phyloP scores from a whole-genome alignment of 2,888 invertebrate genomes.

The Mythimna vitellina region DNA sequence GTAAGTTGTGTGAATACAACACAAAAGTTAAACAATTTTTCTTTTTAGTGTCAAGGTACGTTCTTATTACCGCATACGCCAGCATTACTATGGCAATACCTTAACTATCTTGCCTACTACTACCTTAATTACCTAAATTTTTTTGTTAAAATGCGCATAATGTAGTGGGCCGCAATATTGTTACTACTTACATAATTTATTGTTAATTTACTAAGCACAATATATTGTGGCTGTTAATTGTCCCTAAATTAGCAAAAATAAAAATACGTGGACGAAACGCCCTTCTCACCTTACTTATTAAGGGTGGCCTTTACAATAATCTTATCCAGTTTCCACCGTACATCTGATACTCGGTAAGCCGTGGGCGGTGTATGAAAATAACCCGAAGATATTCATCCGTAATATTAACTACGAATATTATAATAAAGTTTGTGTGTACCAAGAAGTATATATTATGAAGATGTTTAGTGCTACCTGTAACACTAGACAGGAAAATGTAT shows the following conservation, averaged over 20 bases:
- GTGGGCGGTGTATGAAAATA: constrained; percentile 36
- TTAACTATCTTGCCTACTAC: no score
- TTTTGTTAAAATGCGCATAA: no score
- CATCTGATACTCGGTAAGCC: constrained; percentile 12
- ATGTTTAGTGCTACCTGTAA: constrained; percentile 9
- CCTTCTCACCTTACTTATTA: constrained; percentile 3
- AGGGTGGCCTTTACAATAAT: constrained; percentile 22
- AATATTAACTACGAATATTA: constrained; percentile 36
- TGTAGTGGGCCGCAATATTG: no score
- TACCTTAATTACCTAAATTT: no score
- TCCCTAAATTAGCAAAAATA: no score
- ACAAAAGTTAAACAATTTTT: no score
- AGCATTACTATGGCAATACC: neutral
- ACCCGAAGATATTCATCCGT: constrained; percentile 22
- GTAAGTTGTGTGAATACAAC: no score
- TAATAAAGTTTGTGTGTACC: constrained; percentile 23
- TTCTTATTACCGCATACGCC: neutral
- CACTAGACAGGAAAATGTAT: constrained; percentile 4
- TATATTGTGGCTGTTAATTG: no score
- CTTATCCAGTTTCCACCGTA: constrained; percentile 34
- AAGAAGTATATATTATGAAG: neutral
- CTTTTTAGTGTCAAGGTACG: neutral
- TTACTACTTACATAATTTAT: no score
- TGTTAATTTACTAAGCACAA: no score
- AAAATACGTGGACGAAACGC: neutral